phyloP scores from a whole-genome alignment of 1,140 invertebrate genomes.

The Euglossa dilemma region DNA sequence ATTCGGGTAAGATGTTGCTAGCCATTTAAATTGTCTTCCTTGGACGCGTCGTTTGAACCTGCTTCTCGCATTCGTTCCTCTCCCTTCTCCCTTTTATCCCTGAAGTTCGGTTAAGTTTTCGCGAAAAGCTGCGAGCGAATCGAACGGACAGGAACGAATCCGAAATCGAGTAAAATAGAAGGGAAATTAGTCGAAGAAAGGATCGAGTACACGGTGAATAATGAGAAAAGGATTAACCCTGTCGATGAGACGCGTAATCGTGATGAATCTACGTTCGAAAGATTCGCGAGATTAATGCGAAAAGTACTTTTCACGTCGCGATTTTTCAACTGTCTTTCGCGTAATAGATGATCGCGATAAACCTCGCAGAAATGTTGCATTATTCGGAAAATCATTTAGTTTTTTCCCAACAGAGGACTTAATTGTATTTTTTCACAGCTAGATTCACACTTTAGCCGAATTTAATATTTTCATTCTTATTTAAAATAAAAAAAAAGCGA shows the following conservation, averaged over 20 bases:
- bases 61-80: neutral
- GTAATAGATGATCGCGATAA: slow-evolving; percentile 6
- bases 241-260: neutral
- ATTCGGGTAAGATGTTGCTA: slow-evolving; percentile 80
- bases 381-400: too few species aligned
- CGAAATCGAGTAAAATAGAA: neutral
- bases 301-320: slow-evolving; percentile 15
- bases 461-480: too few species aligned
- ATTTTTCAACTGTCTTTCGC: slow-evolving; percentile 17
- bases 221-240: neutral
- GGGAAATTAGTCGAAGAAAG: neutral
- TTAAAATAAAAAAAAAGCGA: too few species aligned
- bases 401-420: too few species aligned
- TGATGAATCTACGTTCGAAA: neutral
- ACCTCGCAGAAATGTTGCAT: neutral
- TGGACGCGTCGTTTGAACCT: neutral
- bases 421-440: too few species aligned
- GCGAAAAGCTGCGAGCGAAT: neutral
- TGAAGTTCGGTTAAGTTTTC: neutral
- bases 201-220: neutral
- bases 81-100: too few species aligned
- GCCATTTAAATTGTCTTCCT: neutral
- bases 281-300: neutral
- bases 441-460: too few species aligned
- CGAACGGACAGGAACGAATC: too few species aligned